Evolutionary conservation across 2,888 invertebrate genomes (phyloP).

Genomic region (Autographa pulchrina): DNA sequence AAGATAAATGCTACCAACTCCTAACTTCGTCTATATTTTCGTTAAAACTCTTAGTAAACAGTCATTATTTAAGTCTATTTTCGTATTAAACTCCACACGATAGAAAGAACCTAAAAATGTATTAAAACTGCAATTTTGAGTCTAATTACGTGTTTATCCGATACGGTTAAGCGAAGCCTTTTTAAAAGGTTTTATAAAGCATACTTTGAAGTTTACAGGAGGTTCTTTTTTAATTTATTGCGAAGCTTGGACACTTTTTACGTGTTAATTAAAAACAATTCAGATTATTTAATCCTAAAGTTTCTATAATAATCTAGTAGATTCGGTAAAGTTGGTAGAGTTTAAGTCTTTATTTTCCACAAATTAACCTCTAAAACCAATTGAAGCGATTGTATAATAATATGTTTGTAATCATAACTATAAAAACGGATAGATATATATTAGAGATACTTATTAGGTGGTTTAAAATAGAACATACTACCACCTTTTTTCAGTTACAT

Average conservation of each 20-base stretch:
- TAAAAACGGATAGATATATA: no score
- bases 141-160: slow-evolving; percentile 43
- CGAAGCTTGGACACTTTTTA: neutral
- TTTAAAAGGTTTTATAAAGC: neutral
- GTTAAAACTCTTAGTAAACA: slow-evolving; percentile 47
- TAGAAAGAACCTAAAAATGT: slow-evolving; percentile 26
- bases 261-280: neutral
- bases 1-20: slow-evolving; percentile 37
- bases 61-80: slow-evolving; percentile 42
- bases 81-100: slow-evolving; percentile 10
- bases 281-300: no score
- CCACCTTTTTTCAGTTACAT: no score
- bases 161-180: slow-evolving; percentile 32
- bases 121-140: slow-evolving; percentile 41
- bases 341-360: no score
- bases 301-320: no score
- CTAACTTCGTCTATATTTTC: slow-evolving; percentile 43
- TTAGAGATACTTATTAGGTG: no score
- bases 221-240: no score
- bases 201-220: neutral
- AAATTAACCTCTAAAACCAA: no score
- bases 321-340: no score
- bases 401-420: no score
- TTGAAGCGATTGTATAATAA: no score
- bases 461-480: no score